Percentiles rank a stretch among this genome's conserved stretches.
phyloP scores from a whole-genome alignment of 2,113 vertebrate species.

The Myxocyprinus asiaticus region DNA sequence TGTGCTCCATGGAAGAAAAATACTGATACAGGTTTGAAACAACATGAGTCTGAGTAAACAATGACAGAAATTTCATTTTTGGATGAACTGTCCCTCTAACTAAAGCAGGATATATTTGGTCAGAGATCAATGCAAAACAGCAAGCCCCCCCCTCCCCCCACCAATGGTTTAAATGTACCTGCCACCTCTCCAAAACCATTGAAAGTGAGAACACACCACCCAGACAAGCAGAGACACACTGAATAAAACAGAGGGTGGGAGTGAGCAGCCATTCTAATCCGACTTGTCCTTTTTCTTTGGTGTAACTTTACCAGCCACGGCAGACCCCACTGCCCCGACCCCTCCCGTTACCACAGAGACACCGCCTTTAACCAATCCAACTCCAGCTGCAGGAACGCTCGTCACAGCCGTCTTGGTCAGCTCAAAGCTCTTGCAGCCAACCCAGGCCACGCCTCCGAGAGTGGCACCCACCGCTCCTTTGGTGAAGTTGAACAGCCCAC shows the following conservation, averaged over 20 bases:
- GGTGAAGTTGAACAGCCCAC: constrained; percentile 73
- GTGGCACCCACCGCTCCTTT: constrained; percentile 69
- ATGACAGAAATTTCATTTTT: too few species aligned
- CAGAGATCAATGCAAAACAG: too few species aligned
- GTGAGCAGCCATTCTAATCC: constrained; percentile 61
- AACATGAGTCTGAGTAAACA: too few species aligned
- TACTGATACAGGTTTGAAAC: too few species aligned
- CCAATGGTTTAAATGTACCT: background rate
- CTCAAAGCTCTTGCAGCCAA: constrained; percentile 76
- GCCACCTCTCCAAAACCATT: constrained; percentile 20
- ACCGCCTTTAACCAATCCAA: constrained; percentile 74
- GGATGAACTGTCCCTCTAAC: too few species aligned
- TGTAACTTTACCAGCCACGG: constrained; percentile 67
- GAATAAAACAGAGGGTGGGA: constrained; percentile 19
- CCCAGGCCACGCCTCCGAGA: constrained; percentile 76
- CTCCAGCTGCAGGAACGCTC: constrained; percentile 70
- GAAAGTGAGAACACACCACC: constrained; percentile 39
- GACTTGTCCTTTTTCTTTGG: constrained; percentile 80
- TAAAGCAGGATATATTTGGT: too few species aligned
- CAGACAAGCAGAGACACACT: constrained; percentile 23
- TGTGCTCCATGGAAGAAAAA: too few species aligned
- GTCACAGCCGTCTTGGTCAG: constrained; percentile 76
- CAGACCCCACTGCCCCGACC: constrained; percentile 67
- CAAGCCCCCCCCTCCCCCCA: constrained; percentile 5
- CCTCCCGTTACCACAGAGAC: constrained; percentile 71